phyloP scores from a whole-genome alignment of 2,797 vertebrate species.

The Neostethus bicornis region DNA sequence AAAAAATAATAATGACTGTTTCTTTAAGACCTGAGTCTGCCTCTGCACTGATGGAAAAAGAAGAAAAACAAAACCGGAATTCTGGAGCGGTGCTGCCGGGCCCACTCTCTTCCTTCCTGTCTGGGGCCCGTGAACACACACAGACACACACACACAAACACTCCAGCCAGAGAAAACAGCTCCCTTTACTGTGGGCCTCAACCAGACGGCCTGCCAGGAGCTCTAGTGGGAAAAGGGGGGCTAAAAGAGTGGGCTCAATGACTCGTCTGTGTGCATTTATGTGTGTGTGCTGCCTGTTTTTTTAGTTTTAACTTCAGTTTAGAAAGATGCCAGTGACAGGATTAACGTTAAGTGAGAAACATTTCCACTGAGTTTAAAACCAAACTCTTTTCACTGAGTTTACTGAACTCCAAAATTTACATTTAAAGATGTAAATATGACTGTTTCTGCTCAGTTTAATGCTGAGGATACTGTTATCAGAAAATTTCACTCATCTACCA shows the following conservation, averaged over 20 bases:
- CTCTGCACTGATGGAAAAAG: slow-evolving; percentile 72
- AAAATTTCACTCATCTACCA: background rate
- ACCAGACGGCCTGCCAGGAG: slow-evolving; percentile 69
- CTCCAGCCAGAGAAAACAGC: slow-evolving; percentile 59
- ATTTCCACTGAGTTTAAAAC: background rate
- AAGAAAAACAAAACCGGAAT: slow-evolving; percentile 77
- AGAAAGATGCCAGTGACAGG: background rate
- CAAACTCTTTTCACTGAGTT: background rate
- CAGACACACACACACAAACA: slow-evolving; percentile 33
- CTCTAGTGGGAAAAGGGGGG: slow-evolving; percentile 55
- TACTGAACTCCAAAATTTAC: background rate
- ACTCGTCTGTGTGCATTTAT: slow-evolving; percentile 30
- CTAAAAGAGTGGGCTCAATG: slow-evolving; percentile 51
- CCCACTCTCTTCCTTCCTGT: slow-evolving; percentile 87
- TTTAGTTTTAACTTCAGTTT: slow-evolving; percentile 19
- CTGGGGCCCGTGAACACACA: slow-evolving; percentile 69
- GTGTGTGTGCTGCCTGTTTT: slow-evolving; percentile 16
- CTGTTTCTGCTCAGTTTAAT: background rate
- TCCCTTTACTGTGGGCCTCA: slow-evolving; percentile 76
- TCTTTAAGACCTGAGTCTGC: slow-evolving; percentile 63
- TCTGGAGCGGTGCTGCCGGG: slow-evolving; percentile 78
- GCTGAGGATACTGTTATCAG: background rate
- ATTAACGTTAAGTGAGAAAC: slow-evolving; percentile 2
- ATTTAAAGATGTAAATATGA: background rate
- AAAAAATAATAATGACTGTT: slow-evolving; percentile 67